A percentile compares a stretch with the other conserved stretches of the same genome.
These are phyloP conservation scores for Aporrectodea caliginosa DNA, from an alignment of 1,140 invertebrate genomes.

Conservation along the genomic window DNA sequence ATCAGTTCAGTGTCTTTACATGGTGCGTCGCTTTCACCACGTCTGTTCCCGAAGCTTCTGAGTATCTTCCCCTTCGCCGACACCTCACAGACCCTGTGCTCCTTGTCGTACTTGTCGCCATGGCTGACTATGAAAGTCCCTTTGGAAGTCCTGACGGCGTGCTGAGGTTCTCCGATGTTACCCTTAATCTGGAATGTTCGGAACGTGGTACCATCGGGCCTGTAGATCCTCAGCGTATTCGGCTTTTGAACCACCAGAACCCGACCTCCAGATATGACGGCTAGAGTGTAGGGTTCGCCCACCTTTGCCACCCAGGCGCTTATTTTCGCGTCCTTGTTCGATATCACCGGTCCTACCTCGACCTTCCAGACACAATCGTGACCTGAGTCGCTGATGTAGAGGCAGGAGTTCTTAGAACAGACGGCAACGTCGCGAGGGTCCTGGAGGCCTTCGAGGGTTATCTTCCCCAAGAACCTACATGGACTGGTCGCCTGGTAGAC, in stretches of 20 bases:
- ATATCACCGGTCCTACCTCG: neutral
- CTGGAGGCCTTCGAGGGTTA: neutral
- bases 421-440: neutral
- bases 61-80: neutral
- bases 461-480: neutral
- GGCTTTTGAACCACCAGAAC: neutral
- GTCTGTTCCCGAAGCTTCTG: neutral
- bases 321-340: neutral
- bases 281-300: neutral
- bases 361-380: neutral
- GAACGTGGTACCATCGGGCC: neutral
- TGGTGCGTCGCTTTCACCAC: neutral
- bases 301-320: neutral
- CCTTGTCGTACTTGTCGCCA: neutral
- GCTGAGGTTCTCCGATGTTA: neutral
- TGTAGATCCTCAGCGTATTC: neutral
- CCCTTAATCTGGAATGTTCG: neutral
- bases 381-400: neutral
- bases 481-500: neutral
- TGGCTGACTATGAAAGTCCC: neutral
- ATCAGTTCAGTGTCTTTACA: neutral
- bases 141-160: neutral
- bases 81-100: neutral
- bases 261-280: neutral
- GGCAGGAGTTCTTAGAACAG: neutral